These are phyloP conservation scores for Entomobrya proxima DNA, from an alignment of 2,888 invertebrate genomes.

Conservation along the genomic window DNA sequence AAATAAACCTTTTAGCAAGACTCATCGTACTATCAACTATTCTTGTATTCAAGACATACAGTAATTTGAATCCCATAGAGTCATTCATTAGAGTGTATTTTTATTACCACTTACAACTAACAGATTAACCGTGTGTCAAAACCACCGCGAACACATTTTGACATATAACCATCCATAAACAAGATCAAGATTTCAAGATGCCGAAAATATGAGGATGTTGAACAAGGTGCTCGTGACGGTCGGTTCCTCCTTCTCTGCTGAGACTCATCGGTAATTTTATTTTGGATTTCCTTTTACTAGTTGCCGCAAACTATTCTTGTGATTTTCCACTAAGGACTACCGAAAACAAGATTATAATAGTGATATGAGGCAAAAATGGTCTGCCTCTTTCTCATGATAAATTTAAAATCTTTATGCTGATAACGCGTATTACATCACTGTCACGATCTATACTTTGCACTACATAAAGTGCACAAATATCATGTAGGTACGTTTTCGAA, in stretches of 20 bases:
- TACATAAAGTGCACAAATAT: background rate
- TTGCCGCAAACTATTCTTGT: too few species aligned
- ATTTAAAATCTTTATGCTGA: background rate
- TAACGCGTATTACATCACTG: background rate
- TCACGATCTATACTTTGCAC: background rate
- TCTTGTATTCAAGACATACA: too few species aligned
- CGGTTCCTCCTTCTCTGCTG: background rate
- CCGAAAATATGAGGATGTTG: background rate
- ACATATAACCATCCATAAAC: too few species aligned
- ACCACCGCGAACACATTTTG: background rate
- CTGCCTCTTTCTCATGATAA: background rate
- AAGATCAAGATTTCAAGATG: too few species aligned
- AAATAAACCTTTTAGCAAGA: too few species aligned
- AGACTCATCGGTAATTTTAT: background rate
- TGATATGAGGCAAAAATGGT: background rate
- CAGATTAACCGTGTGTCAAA: background rate
- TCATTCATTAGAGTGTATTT: too few species aligned
- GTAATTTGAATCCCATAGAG: too few species aligned
- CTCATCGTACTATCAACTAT: too few species aligned
- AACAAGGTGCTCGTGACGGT: background rate
- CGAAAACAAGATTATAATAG: background rate
- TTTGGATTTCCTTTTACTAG: background rate
- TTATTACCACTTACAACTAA: too few species aligned
- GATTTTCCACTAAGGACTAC: background rate
- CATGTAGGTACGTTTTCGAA: too few species aligned